Evolutionary conservation across 1,140 invertebrate genomes (phyloP).

Genomic region (Bombus polaris): DNA sequence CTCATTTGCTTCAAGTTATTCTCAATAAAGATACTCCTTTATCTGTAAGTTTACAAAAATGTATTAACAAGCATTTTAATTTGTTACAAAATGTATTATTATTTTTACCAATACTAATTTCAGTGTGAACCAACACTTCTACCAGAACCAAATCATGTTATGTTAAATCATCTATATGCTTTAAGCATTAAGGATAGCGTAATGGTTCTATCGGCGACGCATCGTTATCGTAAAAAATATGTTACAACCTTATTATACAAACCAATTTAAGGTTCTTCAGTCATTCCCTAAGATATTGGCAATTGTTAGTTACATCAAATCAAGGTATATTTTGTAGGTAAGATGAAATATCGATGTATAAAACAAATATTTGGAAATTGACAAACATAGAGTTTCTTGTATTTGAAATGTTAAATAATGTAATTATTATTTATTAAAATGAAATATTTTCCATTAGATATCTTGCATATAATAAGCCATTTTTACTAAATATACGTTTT

Average conservation of each 20-base stretch:
- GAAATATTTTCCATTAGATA: slow-evolving; percentile 66
- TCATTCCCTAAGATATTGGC: slow-evolving; percentile 62
- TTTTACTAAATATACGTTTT: slow-evolving; percentile 9
- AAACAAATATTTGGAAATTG: slow-evolving; percentile 28
- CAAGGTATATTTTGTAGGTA: slow-evolving; percentile 48
- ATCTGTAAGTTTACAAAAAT: slow-evolving; percentile 87
- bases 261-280: slow-evolving; percentile 89
- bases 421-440: slow-evolving; percentile 77
- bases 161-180: slow-evolving; percentile 99
- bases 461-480: slow-evolving; percentile 19
- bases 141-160: slow-evolving; percentile 99
- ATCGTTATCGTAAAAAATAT: slow-evolving; percentile 99
- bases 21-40: slow-evolving; percentile 98
- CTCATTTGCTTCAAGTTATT: slow-evolving; percentile 98
- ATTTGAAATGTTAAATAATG: slow-evolving; percentile 75
- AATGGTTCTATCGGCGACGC: slow-evolving; percentile 98
- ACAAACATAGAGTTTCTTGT: slow-evolving; percentile 62
- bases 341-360: slow-evolving; percentile 48
- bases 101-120: neutral
- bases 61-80: slow-evolving; percentile 5
- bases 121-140: slow-evolving; percentile 98
- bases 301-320: slow-evolving; percentile 41
- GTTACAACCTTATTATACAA: slow-evolving; percentile 99
- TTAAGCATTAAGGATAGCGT: slow-evolving; percentile 99
- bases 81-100: slow-evolving; percentile 12